These are phyloP conservation scores for Candidula unifasciata DNA, from an alignment of 2,888 invertebrate species.

Conservation along the genomic window DNA sequence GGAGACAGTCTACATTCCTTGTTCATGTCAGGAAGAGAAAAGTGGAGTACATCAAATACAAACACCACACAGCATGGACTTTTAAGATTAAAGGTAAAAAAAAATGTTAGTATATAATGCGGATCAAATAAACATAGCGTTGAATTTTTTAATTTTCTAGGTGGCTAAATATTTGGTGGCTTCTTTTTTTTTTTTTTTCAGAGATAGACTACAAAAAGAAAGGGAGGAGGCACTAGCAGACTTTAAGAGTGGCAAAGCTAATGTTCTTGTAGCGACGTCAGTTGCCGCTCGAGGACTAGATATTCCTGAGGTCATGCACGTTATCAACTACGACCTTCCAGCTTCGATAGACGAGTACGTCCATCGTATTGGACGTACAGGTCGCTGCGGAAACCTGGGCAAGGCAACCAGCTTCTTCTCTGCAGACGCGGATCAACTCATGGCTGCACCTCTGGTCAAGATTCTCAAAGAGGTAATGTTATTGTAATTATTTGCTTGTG, in stretches of 20 bases:
- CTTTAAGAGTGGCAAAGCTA: slow-evolving; percentile 88
- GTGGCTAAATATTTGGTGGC: too few species aligned
- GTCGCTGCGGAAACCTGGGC: slow-evolving; percentile 98
- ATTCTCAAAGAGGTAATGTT: slow-evolving; percentile 83
- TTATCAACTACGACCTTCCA: slow-evolving; percentile 99
- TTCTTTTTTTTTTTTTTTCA: slow-evolving; percentile 56
- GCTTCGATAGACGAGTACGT: slow-evolving; percentile 99
- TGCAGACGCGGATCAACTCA: slow-evolving; percentile 81
- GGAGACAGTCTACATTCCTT: too few species aligned
- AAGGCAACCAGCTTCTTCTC: slow-evolving; percentile 74
- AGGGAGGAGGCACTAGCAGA: slow-evolving; percentile 86
- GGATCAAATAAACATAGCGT: too few species aligned
- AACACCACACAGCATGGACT: too few species aligned
- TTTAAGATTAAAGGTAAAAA: too few species aligned
- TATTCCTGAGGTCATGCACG: slow-evolving; percentile 96
- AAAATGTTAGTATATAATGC: too few species aligned
- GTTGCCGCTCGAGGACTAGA: slow-evolving; percentile 94
- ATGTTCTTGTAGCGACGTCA: slow-evolving; percentile 94
- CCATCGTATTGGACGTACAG: slow-evolving; percentile 97
- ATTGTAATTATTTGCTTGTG: slow-evolving; percentile 54
- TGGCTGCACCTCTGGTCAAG: slow-evolving; percentile 82
- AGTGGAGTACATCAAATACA: too few species aligned
- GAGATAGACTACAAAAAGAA: slow-evolving; percentile 85
- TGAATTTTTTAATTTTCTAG: too few species aligned
- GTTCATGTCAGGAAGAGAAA: too few species aligned